phyloP scores from a whole-genome alignment of 2,113 vertebrate species.

The Paramisgurnus dabryanus region DNA sequence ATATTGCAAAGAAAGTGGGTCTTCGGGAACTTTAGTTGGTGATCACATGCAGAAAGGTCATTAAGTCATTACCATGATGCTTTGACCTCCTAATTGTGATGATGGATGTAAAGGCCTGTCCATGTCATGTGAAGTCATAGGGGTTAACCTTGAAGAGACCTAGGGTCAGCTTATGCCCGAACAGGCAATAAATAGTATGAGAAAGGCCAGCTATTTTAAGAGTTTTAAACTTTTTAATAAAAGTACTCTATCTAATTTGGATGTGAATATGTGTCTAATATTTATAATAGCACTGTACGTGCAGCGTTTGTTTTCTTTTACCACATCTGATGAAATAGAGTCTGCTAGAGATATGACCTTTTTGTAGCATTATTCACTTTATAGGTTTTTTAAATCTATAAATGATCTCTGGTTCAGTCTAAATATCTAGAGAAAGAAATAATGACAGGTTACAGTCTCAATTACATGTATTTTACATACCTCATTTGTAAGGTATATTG shows the following conservation, averaged over 20 bases:
- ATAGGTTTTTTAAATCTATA: no score
- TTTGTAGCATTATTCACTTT: no score
- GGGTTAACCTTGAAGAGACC: slow-evolving; percentile 1
- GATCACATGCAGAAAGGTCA: slow-evolving; percentile 30
- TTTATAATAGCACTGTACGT: no score
- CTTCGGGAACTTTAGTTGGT: neutral
- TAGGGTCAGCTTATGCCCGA: neutral
- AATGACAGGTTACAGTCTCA: slow-evolving; percentile 10
- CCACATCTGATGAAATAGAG: no score
- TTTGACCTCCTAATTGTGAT: slow-evolving; percentile 47
- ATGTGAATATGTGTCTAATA: neutral
- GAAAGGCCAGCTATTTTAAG: neutral
- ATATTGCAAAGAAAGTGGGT: neutral
- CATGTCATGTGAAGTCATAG: slow-evolving; percentile 19
- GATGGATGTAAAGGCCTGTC: slow-evolving; percentile 42
- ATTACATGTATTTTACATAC: no score
- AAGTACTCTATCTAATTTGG: neutral
- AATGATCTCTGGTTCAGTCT: neutral
- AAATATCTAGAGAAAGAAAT: neutral
- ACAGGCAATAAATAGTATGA: neutral
- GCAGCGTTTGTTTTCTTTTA: neutral
- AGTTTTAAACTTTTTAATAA: neutral
- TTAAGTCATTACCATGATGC: slow-evolving; percentile 40
- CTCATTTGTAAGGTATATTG: neutral
- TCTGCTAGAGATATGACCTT: no score